Evolutionary conservation across 2,888 invertebrate species (phyloP).

Genomic region (Tiliacea citrago): DNA sequence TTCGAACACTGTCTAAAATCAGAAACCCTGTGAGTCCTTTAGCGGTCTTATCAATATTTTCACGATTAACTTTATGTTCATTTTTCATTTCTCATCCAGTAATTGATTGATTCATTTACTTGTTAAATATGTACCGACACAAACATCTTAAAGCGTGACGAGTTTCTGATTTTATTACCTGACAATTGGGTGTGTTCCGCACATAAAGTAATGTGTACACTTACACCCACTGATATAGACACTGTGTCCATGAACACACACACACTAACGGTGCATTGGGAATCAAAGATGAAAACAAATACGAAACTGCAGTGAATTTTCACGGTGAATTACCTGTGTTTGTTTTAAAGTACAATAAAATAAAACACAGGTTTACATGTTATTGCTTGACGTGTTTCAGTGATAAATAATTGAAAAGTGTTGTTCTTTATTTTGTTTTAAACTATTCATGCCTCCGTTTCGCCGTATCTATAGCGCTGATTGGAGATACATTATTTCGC

Average conservation of each 20-base stretch:
- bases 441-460: constrained; percentile 8
- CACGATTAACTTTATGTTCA: not conserved
- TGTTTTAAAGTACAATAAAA: constrained; percentile 37
- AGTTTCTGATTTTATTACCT: constrained; percentile 78
- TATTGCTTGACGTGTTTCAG: constrained; percentile 11
- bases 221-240: constrained; percentile 38
- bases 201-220: constrained; percentile 70
- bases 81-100: constrained; percentile 43
- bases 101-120: constrained; percentile 38
- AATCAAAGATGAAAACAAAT: constrained; percentile 57
- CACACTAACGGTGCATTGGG: constrained; percentile 27
- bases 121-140: constrained; percentile 61
- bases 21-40: not conserved
- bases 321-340: constrained; percentile 60
- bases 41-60: not conserved
- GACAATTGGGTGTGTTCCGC: constrained; percentile 73
- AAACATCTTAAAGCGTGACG: constrained; percentile 68
- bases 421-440: constrained; percentile 9
- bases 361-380: not conserved
- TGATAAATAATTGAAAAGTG: constrained; percentile 18
- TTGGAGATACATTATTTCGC: constrained; percentile 14
- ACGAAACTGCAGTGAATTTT: constrained; percentile 43
- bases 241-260: constrained; percentile 8
- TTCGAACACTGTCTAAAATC: not conserved
- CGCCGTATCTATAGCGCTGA: constrained; percentile 17